These are phyloP conservation scores for Eriocheir sinensis DNA, from an alignment of 1,140 invertebrate genomes.

Conservation along the genomic window DNA sequence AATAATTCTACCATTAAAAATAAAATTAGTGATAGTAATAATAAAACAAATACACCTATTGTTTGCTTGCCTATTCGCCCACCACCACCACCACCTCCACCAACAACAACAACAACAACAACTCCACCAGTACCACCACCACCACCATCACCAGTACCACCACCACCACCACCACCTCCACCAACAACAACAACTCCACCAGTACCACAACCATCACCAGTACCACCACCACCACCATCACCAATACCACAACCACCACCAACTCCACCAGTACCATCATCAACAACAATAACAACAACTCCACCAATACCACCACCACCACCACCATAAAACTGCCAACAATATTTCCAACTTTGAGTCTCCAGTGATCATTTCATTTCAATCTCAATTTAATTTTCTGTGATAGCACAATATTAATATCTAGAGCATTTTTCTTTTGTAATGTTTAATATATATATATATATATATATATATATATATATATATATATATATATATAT, in stretches of 20 bases:
- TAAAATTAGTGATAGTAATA: too few relatives aligned
- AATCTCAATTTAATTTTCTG: constrained; percentile 26
- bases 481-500: neutral
- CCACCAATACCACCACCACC: neutral
- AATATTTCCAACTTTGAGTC: neutral
- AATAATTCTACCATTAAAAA: too few relatives aligned
- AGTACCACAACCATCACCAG: too few relatives aligned
- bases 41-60: too few relatives aligned
- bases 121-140: neutral
- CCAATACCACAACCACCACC: neutral
- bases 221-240: neutral
- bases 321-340: neutral
- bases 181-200: too few relatives aligned
- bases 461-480: neutral
- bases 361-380: constrained; percentile 10
- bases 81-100: neutral
- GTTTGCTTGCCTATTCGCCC: too few relatives aligned
- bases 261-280: neutral
- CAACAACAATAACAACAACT: neutral
- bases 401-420: constrained; percentile 7
- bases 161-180: neutral
- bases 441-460: neutral
- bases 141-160: neutral
- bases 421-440: constrained; percentile 21
- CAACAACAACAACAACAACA: neutral